Conservation (phyloP, 2,888 invertebrate genomes). For the Heteromyza rotundicornis region DNA sequence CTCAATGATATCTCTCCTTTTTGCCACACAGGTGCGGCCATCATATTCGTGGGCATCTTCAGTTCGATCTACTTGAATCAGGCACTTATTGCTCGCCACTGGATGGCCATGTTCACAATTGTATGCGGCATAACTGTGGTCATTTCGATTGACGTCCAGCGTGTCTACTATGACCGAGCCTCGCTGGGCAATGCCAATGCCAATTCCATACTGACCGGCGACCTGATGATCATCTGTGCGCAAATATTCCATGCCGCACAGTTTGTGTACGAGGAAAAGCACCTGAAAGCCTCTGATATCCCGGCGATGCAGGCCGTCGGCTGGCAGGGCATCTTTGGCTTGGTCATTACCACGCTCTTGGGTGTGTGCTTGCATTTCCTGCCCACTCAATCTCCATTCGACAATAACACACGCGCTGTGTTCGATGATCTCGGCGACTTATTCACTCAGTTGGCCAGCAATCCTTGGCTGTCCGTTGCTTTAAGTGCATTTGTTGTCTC, state of each 20-base stretch:
- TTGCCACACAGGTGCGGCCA: slow-evolving; percentile 71
- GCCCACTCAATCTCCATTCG: slow-evolving; percentile 77
- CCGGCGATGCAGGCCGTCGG: slow-evolving; percentile 91
- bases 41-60: slow-evolving; percentile 86
- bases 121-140: slow-evolving; percentile 76
- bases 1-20: no score
- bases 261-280: slow-evolving; percentile 96
- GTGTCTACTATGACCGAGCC: slow-evolving; percentile 49
- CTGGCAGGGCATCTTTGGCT: slow-evolving; percentile 88
- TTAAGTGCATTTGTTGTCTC: slow-evolving; percentile 76
- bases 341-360: slow-evolving; percentile 68
- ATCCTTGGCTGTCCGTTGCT: slow-evolving; percentile 68
- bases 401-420: slow-evolving; percentile 74
- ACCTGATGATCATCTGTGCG: slow-evolving; percentile 75
- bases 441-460: slow-evolving; percentile 77
- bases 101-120: slow-evolving; percentile 78
- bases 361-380: slow-evolving; percentile 84
- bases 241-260: slow-evolving; percentile 86
- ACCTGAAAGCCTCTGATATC: slow-evolving; percentile 81
- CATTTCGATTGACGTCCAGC: slow-evolving; percentile 71
- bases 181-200: slow-evolving; percentile 36
- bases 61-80: slow-evolving; percentile 82
- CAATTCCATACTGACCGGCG: slow-evolving; percentile 84
- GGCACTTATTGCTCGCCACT: slow-evolving; percentile 71
- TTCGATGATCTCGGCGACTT: slow-evolving; percentile 89